phyloP scores from a whole-genome alignment of 1,140 invertebrate genomes.

The Rhyacophila brunnea region DNA sequence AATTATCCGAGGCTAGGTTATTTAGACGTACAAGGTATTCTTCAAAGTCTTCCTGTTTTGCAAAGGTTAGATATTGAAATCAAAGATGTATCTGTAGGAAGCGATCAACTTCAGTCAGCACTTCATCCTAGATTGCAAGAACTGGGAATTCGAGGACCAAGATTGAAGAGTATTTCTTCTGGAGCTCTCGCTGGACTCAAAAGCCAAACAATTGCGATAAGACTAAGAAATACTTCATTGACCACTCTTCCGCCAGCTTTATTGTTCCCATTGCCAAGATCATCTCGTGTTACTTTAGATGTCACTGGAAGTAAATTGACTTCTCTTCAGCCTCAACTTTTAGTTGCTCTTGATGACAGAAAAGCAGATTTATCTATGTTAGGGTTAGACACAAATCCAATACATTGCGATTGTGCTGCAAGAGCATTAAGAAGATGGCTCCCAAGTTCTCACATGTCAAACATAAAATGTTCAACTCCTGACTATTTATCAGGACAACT shows the following conservation, averaged over 20 bases:
- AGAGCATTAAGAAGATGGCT: constrained; percentile 76
- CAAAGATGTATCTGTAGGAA: constrained; percentile 77
- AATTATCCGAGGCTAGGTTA: constrained; percentile 77
- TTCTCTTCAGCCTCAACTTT: constrained; percentile 71
- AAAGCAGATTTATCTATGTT: constrained; percentile 68
- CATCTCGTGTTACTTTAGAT: constrained; percentile 75
- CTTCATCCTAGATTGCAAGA: constrained; percentile 76
- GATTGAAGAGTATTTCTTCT: constrained; percentile 75
- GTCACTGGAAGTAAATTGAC: constrained; percentile 75
- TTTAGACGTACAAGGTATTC: constrained; percentile 77
- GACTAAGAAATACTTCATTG: constrained; percentile 77
- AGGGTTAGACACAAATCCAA: constrained; percentile 74
- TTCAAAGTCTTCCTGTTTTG: constrained; percentile 67
- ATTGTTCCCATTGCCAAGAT: constrained; percentile 85
- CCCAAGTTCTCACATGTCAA: constrained; percentile 58
- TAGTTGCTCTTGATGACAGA: constrained; percentile 77
- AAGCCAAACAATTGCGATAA: constrained; percentile 65
- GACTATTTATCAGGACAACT: constrained; percentile 64
- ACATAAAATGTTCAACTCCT: constrained; percentile 67
- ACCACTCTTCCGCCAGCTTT: constrained; percentile 73
- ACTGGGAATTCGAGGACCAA: constrained; percentile 71
- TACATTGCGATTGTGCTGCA: constrained; percentile 82
- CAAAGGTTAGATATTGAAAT: constrained; percentile 80
- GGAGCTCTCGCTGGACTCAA: constrained; percentile 80
- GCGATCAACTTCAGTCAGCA: constrained; percentile 76